phyloP scores from a whole-genome alignment of 2,113 vertebrate species.

The Neogale vison region DNA sequence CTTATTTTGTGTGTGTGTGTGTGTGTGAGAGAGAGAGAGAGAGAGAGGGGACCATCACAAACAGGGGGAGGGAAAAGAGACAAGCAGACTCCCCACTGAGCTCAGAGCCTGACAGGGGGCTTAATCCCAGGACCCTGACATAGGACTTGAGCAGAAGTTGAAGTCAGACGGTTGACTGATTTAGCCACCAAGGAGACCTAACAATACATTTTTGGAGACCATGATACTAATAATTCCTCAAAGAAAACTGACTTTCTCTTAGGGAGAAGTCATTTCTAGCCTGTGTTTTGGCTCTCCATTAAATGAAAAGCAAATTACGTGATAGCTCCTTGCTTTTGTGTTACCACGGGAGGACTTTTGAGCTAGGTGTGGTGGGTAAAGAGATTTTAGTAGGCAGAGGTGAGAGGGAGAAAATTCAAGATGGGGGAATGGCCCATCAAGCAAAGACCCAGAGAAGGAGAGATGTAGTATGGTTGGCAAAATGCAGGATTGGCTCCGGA shows the following conservation, averaged over 20 bases:
- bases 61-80: not conserved
- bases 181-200: not conserved
- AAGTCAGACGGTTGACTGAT: not conserved
- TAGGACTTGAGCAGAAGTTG: not conserved
- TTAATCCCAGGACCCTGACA: not conserved
- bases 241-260: not conserved
- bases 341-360: not conserved
- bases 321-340: not conserved
- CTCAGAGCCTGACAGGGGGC: not conserved
- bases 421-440: not conserved
- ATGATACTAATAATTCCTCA: not conserved
- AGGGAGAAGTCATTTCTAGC: slow-evolving; percentile 9
- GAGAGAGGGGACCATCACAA: not conserved
- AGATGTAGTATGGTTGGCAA: not conserved
- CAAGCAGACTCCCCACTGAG: not conserved
- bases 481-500: not conserved
- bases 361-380: not conserved
- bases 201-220: not conserved
- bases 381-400: not conserved
- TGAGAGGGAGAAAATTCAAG: not conserved
- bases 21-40: not conserved
- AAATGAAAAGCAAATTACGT: not conserved
- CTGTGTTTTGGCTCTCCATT: not conserved
- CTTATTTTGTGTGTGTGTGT: not conserved
- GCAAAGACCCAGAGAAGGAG: not conserved